phyloP scores from a whole-genome alignment of 1,140 invertebrate species.

The Agrypnia vestita region DNA sequence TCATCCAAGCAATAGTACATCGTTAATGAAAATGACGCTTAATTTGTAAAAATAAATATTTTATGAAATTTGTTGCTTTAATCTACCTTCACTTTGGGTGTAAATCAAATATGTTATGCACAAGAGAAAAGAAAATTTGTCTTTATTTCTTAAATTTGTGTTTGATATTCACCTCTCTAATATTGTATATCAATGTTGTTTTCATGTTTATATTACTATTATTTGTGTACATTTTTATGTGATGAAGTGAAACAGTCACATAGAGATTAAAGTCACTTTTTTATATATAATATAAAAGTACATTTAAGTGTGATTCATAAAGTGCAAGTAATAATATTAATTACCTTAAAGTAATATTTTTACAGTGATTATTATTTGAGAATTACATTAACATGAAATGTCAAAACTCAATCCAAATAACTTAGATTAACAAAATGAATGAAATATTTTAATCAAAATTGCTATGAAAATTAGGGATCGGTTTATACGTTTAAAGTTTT shows the following conservation, averaged over 20 bases:
- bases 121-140: too few species aligned
- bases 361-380: background rate
- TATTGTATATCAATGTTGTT: background rate
- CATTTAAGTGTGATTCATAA: conserved; percentile 35
- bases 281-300: conserved; percentile 10
- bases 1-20: too few species aligned
- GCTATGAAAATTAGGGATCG: background rate
- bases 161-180: background rate
- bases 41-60: too few species aligned
- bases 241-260: conserved; percentile 11
- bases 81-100: too few species aligned
- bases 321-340: conserved; percentile 29
- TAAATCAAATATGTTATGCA: too few species aligned
- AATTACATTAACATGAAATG: conserved; percentile 33
- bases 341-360: conserved; percentile 28
- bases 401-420: conserved; percentile 36
- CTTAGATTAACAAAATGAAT: conserved; percentile 9
- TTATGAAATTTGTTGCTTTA: too few species aligned
- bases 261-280: conserved; percentile 2
- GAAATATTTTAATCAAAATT: conserved; percentile 30
- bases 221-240: conserved; percentile 19
- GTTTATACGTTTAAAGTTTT: conserved; percentile 35
- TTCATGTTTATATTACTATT: background rate
- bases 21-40: too few species aligned
- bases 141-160: background rate